These are phyloP conservation scores for Ecdyonurus torrentis DNA, from an alignment of 2,888 invertebrate genomes.

Conservation along the genomic window DNA sequence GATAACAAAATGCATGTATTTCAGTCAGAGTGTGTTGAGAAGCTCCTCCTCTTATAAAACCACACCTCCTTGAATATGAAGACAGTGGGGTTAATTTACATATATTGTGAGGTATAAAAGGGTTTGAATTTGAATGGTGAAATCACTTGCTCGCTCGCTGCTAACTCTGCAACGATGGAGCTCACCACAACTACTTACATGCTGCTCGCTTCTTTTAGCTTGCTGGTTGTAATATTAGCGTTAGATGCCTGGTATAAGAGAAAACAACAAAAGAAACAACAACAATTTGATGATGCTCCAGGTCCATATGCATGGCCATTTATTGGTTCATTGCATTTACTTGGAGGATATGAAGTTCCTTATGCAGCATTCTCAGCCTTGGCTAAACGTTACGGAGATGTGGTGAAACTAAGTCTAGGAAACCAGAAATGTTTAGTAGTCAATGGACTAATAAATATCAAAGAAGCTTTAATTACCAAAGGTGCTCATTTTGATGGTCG, in stretches of 20 bases:
- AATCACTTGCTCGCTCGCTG: not conserved
- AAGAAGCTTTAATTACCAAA: slow-evolving; percentile 60
- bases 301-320: slow-evolving; percentile 51
- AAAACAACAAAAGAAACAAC: not conserved
- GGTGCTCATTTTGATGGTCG: slow-evolving; percentile 69
- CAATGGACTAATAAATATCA: slow-evolving; percentile 50
- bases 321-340: slow-evolving; percentile 50
- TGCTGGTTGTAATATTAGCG: not conserved
- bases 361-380: slow-evolving; percentile 56
- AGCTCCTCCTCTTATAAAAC: not conserved
- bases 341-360: slow-evolving; percentile 43
- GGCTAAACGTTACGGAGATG: slow-evolving; percentile 50
- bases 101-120: too few relatives aligned
- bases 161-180: not conserved
- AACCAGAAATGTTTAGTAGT: slow-evolving; percentile 52
- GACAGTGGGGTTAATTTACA: not conserved
- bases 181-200: not conserved
- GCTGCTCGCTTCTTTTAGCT: not conserved
- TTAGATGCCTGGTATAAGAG: not conserved
- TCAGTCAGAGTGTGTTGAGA: too few relatives aligned
- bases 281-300: slow-evolving; percentile 29
- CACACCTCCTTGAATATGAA: not conserved
- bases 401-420: slow-evolving; percentile 52
- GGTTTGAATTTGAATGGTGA: too few relatives aligned
- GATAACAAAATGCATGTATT: too few relatives aligned